Base-by-base conservation (phyloP, 2,888 invertebrate genomes). In the Stomorhina lunata region DNA sequence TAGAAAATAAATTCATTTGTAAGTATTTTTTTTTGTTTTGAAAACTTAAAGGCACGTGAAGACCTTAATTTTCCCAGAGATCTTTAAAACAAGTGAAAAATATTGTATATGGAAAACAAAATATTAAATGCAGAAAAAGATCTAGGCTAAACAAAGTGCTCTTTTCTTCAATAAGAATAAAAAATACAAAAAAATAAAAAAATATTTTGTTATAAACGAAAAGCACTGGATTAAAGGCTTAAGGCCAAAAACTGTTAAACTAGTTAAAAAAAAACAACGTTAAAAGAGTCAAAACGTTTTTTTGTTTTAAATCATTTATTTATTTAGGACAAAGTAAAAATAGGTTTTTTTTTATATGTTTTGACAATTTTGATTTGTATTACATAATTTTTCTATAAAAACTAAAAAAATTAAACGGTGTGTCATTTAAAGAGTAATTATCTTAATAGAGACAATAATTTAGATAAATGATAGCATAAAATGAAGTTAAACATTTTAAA, bases 61-160 rank as follows among this genome's bases (percentile, higher is more conserved):
- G 69, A 66, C 71, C 71, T 82, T 66, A 79, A 76, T 79, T 82
- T 76, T 79, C 37, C 12, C 66, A 65, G 75, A 75, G 78, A 81
- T 78, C 69, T 65, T 48, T 25, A 71, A 72, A 57, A 48, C 10
- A 50, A 65, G 22, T 63, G 32, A 20, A 59, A 71, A 29, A 53
- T n/a, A n/a, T n/a, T n/a, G n/a, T n/a, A 55, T 9, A 43, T 25
- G 12, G 27, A 15, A 12, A 25, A 45, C 37, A 9, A 20, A 65
- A 20, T 34, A 43, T 22, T n/a, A 37, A 68, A 76, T 59, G 45
- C 48, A 37, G 6, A 50, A 48, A 45, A 22, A 48, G 65, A 75
- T 69, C 29, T 65, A 57, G 76, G 65, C 69, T 69, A 65, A 50
- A 65, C 37, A 65, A 63, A 66, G 17, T 50, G 9, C 32, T 61